Conservation (phyloP, 1,140 invertebrate genomes). For the Microplitis mediator region DNA sequence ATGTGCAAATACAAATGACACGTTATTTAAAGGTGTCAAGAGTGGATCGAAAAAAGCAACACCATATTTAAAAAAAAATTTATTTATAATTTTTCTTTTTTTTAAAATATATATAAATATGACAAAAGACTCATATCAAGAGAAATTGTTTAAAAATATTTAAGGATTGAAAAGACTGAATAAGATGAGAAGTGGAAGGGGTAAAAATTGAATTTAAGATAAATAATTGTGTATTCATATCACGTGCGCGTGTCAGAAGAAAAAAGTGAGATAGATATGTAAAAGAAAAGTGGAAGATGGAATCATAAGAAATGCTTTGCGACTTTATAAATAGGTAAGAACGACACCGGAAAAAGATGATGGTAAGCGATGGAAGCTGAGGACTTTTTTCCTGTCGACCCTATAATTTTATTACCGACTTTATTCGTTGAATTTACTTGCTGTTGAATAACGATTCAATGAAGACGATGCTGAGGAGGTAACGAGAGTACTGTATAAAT, state of each 20-base stretch:
- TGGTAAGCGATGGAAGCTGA: neutral
- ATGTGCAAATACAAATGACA: too few relatives aligned
- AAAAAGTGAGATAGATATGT: constrained; percentile 13
- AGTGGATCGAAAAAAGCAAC: too few relatives aligned
- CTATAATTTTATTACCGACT: constrained; percentile 24
- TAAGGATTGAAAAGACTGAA: too few relatives aligned
- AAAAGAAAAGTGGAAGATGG: constrained; percentile 14
- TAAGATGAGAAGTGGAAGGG: neutral
- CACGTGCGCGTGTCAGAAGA: constrained; percentile 17
- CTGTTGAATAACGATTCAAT: neutral
- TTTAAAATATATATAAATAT: too few relatives aligned
- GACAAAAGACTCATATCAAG: too few relatives aligned
- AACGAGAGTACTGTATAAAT: constrained; percentile 26
- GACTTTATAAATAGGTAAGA: constrained; percentile 9
- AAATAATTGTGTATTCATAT: constrained; percentile 2
- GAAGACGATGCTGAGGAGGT: neutral
- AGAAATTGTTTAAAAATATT: too few relatives aligned
- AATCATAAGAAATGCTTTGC: constrained; percentile 3
- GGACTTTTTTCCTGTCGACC: neutral
- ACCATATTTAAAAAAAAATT: too few relatives aligned
- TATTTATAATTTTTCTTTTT: too few relatives aligned
- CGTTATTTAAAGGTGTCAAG: too few relatives aligned
- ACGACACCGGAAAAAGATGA: neutral
- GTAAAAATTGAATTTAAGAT: constrained; percentile 3
- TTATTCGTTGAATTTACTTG: constrained; percentile 11